These are phyloP conservation scores for Bergia puertoricense DNA, from an alignment of 92 coral and sea anemone genomes.

Conservation along the genomic window DNA sequence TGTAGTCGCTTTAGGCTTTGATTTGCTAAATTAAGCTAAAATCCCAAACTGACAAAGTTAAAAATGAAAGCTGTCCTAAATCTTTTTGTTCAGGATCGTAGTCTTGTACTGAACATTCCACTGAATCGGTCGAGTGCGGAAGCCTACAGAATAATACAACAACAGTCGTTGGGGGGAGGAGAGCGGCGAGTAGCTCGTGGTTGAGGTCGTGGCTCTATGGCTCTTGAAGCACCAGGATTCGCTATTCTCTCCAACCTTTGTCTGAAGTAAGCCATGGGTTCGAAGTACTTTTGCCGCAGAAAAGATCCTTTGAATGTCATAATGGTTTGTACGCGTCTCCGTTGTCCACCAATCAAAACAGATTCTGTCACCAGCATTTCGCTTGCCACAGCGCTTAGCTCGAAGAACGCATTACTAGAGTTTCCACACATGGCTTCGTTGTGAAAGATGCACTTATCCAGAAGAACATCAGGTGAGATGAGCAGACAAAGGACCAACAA, in stretches of 20 bases:
- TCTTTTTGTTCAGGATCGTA: not conserved
- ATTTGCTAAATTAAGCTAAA: too few species aligned
- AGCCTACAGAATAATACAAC: slow-evolving; percentile 2
- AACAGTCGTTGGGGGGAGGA: not conserved
- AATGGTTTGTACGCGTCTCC: slow-evolving; percentile 37
- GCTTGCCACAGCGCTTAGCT: slow-evolving; percentile 42
- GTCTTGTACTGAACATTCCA: not conserved
- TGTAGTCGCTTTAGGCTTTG: too few species aligned
- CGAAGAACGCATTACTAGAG: slow-evolving; percentile 28
- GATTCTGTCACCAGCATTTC: slow-evolving; percentile 43
- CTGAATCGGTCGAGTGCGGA: not conserved
- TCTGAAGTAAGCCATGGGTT: slow-evolving; percentile 36
- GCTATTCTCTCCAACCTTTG: slow-evolving; percentile 37
- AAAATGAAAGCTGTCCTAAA: too few species aligned
- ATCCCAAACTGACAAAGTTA: too few species aligned
- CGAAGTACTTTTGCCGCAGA: slow-evolving; percentile 24
- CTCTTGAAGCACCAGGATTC: not conserved
- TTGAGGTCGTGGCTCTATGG: not conserved
- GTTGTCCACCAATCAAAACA: slow-evolving; percentile 50
- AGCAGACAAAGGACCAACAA: slow-evolving; percentile 36
- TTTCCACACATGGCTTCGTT: slow-evolving; percentile 48
- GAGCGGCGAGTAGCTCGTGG: not conserved
- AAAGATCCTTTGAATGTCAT: slow-evolving; percentile 42
- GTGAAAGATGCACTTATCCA: slow-evolving; percentile 38
- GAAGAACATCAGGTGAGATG: slow-evolving; percentile 45